These are phyloP conservation scores for Dastarcus helophoroides DNA, from an alignment of 2,888 invertebrate species.

Conservation along the genomic window DNA sequence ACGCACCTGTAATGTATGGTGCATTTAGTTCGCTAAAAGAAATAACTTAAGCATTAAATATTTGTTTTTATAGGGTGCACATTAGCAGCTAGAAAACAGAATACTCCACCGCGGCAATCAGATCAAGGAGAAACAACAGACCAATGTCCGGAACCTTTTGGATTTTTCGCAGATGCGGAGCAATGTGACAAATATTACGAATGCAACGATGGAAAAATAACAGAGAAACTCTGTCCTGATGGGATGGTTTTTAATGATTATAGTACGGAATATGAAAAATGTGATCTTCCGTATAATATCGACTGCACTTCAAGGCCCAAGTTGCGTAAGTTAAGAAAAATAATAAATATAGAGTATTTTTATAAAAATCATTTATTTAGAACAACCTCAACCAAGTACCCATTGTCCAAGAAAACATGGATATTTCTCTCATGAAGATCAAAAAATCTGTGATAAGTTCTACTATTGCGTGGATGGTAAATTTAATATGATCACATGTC, in stretches of 20 bases:
- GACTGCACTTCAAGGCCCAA: conserved; percentile 70
- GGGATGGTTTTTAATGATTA: conserved; percentile 86
- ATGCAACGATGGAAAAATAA: conserved; percentile 62
- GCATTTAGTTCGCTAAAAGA: no score
- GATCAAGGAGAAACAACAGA: conserved; percentile 51
- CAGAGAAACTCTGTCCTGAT: conserved; percentile 74
- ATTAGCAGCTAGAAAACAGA: no score
- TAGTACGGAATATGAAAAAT: conserved; percentile 70
- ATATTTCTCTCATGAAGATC: conserved; percentile 75
- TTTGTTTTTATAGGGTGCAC: no score
- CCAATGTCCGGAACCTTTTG: conserved; percentile 69
- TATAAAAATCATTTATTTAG: conserved; percentile 35
- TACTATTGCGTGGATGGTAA: conserved; percentile 82
- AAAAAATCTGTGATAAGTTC: conserved; percentile 70
- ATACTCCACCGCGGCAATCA: no score
- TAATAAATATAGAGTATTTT: not conserved
- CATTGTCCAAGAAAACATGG: conserved; percentile 78
- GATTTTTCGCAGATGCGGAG: conserved; percentile 73
- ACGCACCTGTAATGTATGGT: no score
- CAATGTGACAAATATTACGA: conserved; percentile 85
- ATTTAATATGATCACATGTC: conserved; percentile 83
- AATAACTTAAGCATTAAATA: no score
- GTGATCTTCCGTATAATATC: conserved; percentile 76
- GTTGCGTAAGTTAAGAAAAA: conserved; percentile 55
- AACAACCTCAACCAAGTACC: conserved; percentile 56